Evolutionary conservation across 1,140 invertebrate genomes (phyloP).

Genomic region (Elysia chlorotica): DNA sequence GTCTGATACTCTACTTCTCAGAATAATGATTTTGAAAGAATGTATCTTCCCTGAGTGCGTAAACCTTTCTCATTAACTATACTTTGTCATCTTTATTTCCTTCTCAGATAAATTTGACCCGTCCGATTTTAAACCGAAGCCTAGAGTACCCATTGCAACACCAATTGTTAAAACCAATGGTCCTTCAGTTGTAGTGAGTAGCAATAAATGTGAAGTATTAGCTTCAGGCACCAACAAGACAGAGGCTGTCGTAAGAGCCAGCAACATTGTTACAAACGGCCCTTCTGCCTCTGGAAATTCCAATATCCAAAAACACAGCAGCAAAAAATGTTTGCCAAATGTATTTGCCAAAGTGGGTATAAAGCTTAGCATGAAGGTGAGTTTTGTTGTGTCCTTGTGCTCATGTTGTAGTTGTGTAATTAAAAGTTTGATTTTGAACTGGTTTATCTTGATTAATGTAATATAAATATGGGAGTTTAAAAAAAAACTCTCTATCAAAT

Average conservation of each 20-base stretch:
- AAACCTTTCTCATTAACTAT: background rate
- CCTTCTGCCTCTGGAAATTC: too few species aligned
- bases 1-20: background rate
- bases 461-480: too few species aligned
- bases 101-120: conserved; percentile 31
- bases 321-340: conserved; percentile 2
- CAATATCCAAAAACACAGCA: background rate
- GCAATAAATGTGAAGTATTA: too few species aligned
- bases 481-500: too few species aligned
- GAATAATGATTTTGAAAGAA: background rate
- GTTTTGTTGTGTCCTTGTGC: too few species aligned
- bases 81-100: background rate
- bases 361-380: conserved; percentile 21
- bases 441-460: too few species aligned
- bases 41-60: background rate
- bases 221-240: background rate
- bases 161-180: background rate
- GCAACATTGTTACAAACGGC: too few species aligned
- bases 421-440: too few species aligned
- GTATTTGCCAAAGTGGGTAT: conserved; percentile 12
- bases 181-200: background rate
- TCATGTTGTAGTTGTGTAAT: too few species aligned
- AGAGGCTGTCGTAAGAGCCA: background rate
- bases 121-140: conserved; percentile 26
- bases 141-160: background rate